Conservation (phyloP, 2,113 vertebrate genomes). For the Cynopterus brachyotis region DNA sequence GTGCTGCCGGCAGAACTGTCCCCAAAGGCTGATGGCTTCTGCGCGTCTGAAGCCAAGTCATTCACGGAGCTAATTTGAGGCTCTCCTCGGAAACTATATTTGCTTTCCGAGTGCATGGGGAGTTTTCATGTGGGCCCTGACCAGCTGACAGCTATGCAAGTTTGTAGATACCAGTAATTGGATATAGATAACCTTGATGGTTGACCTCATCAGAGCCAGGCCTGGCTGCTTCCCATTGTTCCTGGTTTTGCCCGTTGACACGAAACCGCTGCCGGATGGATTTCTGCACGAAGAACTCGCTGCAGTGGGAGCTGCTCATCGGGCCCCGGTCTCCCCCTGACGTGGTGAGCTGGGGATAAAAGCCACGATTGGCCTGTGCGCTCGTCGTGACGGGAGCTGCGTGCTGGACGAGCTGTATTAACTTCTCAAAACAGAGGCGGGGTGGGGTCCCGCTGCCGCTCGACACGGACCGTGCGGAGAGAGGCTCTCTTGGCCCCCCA, state of each 20-base stretch:
- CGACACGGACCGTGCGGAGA: not conserved
- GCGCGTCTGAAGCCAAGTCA: slow-evolving; percentile 75
- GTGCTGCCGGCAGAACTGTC: slow-evolving; percentile 74
- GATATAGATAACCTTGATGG: slow-evolving; percentile 88
- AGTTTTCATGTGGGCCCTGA: slow-evolving; percentile 85
- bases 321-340: slow-evolving; percentile 74
- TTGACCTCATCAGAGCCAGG: slow-evolving; percentile 85
- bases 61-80: slow-evolving; percentile 82
- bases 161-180: slow-evolving; percentile 88
- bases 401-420: slow-evolving; percentile 44
- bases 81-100: slow-evolving; percentile 85
- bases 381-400: not conserved
- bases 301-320: slow-evolving; percentile 84
- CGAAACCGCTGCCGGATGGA: slow-evolving; percentile 82
- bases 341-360: slow-evolving; percentile 78
- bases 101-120: slow-evolving; percentile 85
- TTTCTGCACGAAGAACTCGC: slow-evolving; percentile 83
- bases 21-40: slow-evolving; percentile 79
- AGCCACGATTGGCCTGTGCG: slow-evolving; percentile 43
- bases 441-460: not conserved
- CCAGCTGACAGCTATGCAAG: slow-evolving; percentile 88
- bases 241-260: slow-evolving; percentile 83
- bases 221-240: slow-evolving; percentile 85
- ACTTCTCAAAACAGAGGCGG: slow-evolving; percentile 64
- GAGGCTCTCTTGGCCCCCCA: not conserved